Base-by-base conservation (phyloP, 2,888 invertebrate genomes). In the Eupsilia transversa region DNA sequence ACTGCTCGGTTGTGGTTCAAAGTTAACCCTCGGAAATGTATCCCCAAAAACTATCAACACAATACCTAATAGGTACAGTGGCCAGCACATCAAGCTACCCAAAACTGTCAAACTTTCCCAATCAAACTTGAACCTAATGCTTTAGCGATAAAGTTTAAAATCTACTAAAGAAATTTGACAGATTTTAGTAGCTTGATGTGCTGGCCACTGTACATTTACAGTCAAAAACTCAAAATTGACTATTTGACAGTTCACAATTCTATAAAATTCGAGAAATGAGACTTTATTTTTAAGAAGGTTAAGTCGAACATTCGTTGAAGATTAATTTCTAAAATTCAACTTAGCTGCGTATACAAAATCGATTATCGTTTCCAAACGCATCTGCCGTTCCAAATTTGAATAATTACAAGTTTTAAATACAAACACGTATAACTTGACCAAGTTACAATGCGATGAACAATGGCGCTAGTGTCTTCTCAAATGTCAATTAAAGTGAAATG, bases 371-470 rank as follows among this genome's bases (percentile, higher is more conserved):
- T 90, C 87, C 88, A 89, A 89, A 92, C 90, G 92, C 96, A 96
- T 96, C 95, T 95, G 96, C 94, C 90, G 92, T 94, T 94, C 93
- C 82, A 94, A 94, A 94, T 95, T 96, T 95, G 91, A 95, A 95
- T 95, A 95, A 95, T 96, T 93, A 94, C 93, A 92, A 91, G 69
- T 86, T 88, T 74, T 76, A 72, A 91, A 93, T 92, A 94, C 92
- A 93, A 90, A 90, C 88, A 90, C 49, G 72, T 81, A 60, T 76
- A 83, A 83, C 60, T 73, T 69, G 71, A 79, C 81, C 57, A 77
- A 80, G 54, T 83, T 74, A 61, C 12, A 46, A 60, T 72, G 65
- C 65, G 1, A 9, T 52, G 12, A 30, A 38, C 38, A 64, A 46
- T 60, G 78, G 80, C 84, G 83, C 84, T 88, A 87, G 85, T 78